These are phyloP conservation scores for Rousettus madagascariensis DNA, from an alignment of 2,797 vertebrate genomes.

Conservation along the genomic window DNA sequence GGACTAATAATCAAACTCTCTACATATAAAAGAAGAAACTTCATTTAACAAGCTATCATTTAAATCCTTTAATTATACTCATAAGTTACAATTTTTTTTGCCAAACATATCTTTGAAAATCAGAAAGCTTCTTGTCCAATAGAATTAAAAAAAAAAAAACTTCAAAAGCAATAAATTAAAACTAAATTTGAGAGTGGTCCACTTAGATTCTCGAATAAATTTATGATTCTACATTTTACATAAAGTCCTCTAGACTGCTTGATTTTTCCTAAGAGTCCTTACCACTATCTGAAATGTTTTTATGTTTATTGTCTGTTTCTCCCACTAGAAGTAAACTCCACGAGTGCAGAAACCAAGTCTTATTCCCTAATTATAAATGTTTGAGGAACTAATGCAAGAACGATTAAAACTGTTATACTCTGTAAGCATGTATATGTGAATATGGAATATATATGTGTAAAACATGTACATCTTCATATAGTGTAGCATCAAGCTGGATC, in stretches of 20 bases:
- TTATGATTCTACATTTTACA: neutral
- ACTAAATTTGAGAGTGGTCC: neutral
- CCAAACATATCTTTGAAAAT: conserved; percentile 29
- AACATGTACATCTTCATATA: neutral
- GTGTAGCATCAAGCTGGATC: neutral
- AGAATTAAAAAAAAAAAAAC: neutral
- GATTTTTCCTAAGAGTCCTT: neutral
- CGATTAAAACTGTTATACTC: neutral
- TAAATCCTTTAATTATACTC: conserved; percentile 61
- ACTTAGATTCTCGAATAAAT: conserved; percentile 2
- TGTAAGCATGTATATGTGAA: neutral
- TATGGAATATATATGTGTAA: neutral
- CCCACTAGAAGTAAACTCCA: neutral
- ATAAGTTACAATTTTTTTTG: neutral
- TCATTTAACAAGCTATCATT: conserved; percentile 48
- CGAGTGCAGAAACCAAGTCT: neutral
- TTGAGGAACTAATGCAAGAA: neutral
- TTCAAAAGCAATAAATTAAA: conserved; percentile 26
- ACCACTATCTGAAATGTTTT: neutral
- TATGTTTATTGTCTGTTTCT: neutral
- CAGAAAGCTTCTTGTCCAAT: neutral
- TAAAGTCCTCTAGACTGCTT: neutral
- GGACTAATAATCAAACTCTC: conserved; percentile 50
- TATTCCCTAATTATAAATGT: neutral
- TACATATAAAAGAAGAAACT: conserved; percentile 36